Base-by-base conservation (phyloP, 2,113 vertebrate species). In the Hydropotes inermis region DNA sequence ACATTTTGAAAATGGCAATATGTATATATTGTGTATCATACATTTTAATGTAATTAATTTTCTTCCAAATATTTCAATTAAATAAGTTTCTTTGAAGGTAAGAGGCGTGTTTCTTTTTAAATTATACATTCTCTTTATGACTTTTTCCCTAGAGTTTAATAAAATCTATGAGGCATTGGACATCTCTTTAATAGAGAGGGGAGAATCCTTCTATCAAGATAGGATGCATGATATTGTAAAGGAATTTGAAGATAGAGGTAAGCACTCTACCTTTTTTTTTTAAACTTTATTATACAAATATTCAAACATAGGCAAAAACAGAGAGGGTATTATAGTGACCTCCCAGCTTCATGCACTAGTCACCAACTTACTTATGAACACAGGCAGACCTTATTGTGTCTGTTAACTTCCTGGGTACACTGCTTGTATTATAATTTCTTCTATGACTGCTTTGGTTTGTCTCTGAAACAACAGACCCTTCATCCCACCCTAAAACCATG, bases 201-300 rank as follows among this genome's bases (percentile, higher is more conserved):
- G 99, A 16, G 99, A 99, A 97, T 99, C 99, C 0, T 99, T 96
- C 98, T 99, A 99, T 98, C 99, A 99, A 28, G 99, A 99, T 12
- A 98, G 98, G 98, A 99, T 99, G 99, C 98, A 98, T 5, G 97
- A 98, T 14, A 97, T 99, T 33, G 99, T 99, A 83, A 99, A 99
- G 97, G 99, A 99, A 98, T 99, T 99, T 94, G 99, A 99, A 98
- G 98, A 99, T 67, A 99, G 93, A 99, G 99, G 99, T 99, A 96
- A 97, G 98, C 28, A 55, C 47, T 95, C 1, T 82, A 33, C 23
- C 5, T 45, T 13, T 78, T 87, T 79, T 95, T 43, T 79, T 30
- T 30, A 30, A 86, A 83, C 28, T 70, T 81, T 60, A 60, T 58
- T 28, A 52, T 57, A 43, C 30, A 52, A 60, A 90, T 87, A 94